A percentile compares a stretch with the other conserved stretches of the same genome.
phyloP scores from a whole-genome alignment of 2,113 vertebrate genomes.

The Harpagus bidentatus region DNA sequence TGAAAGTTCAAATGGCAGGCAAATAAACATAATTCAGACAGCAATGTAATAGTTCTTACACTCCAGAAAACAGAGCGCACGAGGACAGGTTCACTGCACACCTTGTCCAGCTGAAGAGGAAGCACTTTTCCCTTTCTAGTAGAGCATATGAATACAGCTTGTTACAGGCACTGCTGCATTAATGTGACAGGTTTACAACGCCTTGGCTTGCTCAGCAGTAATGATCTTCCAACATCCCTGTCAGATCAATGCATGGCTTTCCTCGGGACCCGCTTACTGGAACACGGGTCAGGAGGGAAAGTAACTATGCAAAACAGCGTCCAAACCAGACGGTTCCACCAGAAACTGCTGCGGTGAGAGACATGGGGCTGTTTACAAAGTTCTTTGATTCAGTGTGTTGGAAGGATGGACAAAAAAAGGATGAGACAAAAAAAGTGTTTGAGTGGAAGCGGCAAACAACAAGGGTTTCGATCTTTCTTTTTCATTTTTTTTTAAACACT shows the following conservation, averaged over 20 bases:
- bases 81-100: background rate
- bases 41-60: background rate
- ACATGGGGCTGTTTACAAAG: background rate
- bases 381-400: background rate
- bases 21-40: background rate
- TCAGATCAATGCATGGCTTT: background rate
- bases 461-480: background rate
- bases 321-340: background rate
- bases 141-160: background rate
- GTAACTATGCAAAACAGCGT: background rate
- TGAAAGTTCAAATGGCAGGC: background rate
- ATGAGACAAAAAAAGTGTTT: background rate
- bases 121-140: background rate
- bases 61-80: background rate
- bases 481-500: background rate
- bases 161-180: background rate
- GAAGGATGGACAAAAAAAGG: background rate
- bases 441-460: background rate
- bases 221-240: slow-evolving; percentile 5
- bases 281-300: background rate
- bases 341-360: background rate
- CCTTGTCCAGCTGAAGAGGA: background rate
- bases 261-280: background rate
- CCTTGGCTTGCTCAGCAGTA: slow-evolving; percentile 21
- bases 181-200: background rate